Base-by-base conservation (phyloP, 1,140 invertebrate species). In the Drosophila mauritiana region DNA sequence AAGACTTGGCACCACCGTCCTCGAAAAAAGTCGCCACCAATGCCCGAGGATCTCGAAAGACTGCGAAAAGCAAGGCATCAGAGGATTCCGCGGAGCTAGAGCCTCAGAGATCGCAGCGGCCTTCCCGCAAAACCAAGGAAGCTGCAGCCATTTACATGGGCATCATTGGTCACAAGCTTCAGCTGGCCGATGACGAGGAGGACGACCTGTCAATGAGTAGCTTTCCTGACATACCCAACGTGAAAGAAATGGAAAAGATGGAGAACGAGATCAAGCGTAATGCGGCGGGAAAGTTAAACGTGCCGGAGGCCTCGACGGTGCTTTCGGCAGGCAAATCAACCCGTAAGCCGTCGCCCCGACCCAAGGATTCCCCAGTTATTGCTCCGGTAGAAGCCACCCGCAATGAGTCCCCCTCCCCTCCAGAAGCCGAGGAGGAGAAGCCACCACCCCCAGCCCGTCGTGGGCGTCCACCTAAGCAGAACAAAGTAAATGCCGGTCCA, bases 61-160 rank as follows among this genome's bases (percentile, higher is more conserved):
- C 64, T 2, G 74, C 54, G 0, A 82, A 80, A 11, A 54, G 59
- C 22, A 89, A 90, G 51, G 59, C 48, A n/a, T 57, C 34, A 10
- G 39, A 54, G 42, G 65, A 65, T 10, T 40, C 52, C 13, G n/a
- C 25, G 0, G 67, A 73, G 8, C 36, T 52, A 1, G 69, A 17
- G 36, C 51, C 80, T 42, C 77, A 76, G 73, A 86, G 78, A 1
- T 59, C 91, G 37, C 81, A 88, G 46, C 77, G 96, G 42, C 95
- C 95, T 0, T 94, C 94, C 1, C 93, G 96, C 40, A 96, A 96
- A 91, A 96, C 95, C 5, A 96, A 96, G 90, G 95, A 96, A 92
- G 95, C 95, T 51, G 96, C 96, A 13, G 94, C 95, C 17, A 94
- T 96, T 25, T 96, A 95, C 68, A 95, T 96, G 95, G 95, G 96